A percentile compares a stretch with the other conserved stretches of the same genome.
Evolutionary conservation across 2,113 vertebrate species (phyloP).

Genomic region (Tiliqua scincoides): DNA sequence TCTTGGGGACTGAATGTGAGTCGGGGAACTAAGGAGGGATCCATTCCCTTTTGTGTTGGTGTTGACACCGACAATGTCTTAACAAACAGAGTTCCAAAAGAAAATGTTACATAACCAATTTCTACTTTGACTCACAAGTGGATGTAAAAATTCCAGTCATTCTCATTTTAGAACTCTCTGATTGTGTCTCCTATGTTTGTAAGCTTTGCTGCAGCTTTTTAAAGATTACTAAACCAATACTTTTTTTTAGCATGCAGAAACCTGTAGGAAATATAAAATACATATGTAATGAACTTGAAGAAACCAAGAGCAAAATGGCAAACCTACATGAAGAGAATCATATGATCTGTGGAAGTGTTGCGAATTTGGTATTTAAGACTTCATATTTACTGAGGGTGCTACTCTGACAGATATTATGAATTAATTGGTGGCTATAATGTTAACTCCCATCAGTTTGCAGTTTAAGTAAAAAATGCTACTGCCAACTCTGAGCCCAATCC

Average conservation of each 20-base stretch:
- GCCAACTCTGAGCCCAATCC: too few relatives aligned
- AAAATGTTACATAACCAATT: too few relatives aligned
- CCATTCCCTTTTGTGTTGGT: too few relatives aligned
- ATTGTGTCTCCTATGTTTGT: neutral
- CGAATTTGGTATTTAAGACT: constrained; percentile 3
- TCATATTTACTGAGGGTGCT: neutral
- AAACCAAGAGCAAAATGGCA: neutral
- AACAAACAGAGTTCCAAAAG: too few relatives aligned
- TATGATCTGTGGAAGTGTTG: neutral
- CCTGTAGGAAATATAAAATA: neutral
- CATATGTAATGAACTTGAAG: neutral
- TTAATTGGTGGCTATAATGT: neutral
- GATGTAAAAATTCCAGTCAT: too few relatives aligned
- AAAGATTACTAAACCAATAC: neutral
- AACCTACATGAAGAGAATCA: neutral
- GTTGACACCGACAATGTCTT: too few relatives aligned
- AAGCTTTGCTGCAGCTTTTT: neutral
- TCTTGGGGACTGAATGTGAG: too few relatives aligned
- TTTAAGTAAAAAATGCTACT: neutral
- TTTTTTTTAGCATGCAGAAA: neutral
- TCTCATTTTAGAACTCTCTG: too few relatives aligned
- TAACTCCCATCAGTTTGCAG: neutral
- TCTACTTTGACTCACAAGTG: too few relatives aligned
- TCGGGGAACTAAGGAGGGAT: too few relatives aligned
- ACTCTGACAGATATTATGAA: neutral